Percentiles rank a stretch among this genome's conserved stretches.
phyloP scores from a whole-genome alignment of 2,113 vertebrate genomes.

The Ophthalmotilapia sp. region DNA sequence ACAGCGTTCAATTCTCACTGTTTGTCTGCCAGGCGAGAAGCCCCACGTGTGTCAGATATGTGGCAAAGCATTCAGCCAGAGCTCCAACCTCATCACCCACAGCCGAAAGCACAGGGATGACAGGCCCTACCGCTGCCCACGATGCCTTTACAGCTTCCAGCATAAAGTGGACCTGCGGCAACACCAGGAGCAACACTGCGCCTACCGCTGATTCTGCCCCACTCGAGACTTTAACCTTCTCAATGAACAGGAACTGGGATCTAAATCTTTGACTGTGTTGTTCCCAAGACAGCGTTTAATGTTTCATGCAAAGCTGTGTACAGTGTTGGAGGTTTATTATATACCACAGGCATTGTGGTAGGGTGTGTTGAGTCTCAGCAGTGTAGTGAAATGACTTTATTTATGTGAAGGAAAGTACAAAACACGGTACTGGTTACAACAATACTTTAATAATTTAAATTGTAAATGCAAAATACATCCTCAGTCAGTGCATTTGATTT shows the following conservation, averaged over 20 bases:
- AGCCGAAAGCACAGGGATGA: conserved; percentile 62
- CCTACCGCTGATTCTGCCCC: background rate
- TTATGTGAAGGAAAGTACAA: background rate
- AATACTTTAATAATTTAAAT: background rate
- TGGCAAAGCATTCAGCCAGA: conserved; percentile 74
- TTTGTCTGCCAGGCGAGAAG: conserved; percentile 65
- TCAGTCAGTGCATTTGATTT: background rate
- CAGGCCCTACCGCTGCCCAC: conserved; percentile 52
- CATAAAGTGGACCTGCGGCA: conserved; percentile 41
- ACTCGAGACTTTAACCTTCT: background rate
- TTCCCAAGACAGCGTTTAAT: background rate
- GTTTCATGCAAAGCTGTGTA: background rate
- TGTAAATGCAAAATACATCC: background rate
- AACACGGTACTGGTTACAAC: background rate
- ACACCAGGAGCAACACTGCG: conserved; percentile 43
- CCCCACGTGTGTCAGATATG: conserved; percentile 72
- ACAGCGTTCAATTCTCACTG: background rate
- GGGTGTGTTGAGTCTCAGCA: background rate
- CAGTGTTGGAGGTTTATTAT: background rate
- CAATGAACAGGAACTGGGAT: background rate
- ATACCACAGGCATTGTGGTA: background rate
- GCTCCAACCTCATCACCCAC: conserved; percentile 77
- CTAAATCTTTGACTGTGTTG: background rate
- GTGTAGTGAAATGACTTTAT: background rate
- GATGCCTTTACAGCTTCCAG: conserved; percentile 35